Conservation (phyloP, 37 sponge, comb jelly and placozoan species). For the Geodia barretti region DNA sequence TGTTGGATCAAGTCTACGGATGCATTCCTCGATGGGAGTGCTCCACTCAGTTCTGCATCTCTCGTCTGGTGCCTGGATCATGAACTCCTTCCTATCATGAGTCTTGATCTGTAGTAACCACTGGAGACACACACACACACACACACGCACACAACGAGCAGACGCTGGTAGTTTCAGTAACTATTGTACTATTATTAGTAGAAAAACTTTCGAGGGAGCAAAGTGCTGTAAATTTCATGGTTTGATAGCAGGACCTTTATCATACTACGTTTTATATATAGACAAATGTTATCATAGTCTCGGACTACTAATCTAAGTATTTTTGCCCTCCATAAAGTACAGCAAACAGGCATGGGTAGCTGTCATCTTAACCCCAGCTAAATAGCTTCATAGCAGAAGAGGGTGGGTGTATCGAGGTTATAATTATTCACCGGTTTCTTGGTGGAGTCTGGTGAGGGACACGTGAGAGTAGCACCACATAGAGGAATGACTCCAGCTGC, state of each 20-base stretch:
- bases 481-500: constrained; percentile 69
- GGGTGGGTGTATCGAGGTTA: too few species aligned
- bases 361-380: too few species aligned
- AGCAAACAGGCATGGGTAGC: too few species aligned
- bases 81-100: constrained; percentile 31
- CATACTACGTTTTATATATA: background rate
- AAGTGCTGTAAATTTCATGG: too few species aligned
- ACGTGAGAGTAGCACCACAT: constrained; percentile 51
- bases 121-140: constrained; percentile 13
- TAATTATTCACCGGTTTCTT: constrained; percentile 76
- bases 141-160: background rate
- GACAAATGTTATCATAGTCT: too few species aligned
- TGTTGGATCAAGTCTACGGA: constrained; percentile 53
- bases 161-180: too few species aligned
- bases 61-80: constrained; percentile 76
- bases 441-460: constrained; percentile 37
- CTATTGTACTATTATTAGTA: too few species aligned
- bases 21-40: constrained; percentile 50
- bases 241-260: too few species aligned
- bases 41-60: constrained; percentile 56
- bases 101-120: constrained; percentile 49
- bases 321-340: too few species aligned
- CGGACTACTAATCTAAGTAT: too few species aligned
- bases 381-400: too few species aligned
- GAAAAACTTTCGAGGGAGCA: too few species aligned